Evolutionary conservation across 2,113 vertebrate species (phyloP).

Genomic region (Cervus canadensis): DNA sequence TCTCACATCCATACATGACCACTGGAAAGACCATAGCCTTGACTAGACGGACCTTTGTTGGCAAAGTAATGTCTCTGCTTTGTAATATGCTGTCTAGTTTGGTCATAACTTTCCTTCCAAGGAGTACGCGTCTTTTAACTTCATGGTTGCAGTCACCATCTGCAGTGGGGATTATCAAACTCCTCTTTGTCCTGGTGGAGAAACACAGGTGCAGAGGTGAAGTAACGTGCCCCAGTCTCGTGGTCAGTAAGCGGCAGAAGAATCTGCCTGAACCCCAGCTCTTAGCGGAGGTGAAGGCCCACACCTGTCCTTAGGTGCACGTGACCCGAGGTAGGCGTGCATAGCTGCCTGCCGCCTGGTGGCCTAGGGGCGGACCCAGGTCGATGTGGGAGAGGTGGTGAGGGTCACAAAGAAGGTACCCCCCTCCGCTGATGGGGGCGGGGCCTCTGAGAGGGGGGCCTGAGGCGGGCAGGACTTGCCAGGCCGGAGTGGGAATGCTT

Average conservation of each 20-base stretch:
- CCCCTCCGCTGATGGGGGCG: rapidly evolving
- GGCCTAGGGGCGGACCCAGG: background rate
- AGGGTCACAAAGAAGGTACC: background rate
- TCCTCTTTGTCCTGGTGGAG: background rate
- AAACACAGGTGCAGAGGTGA: background rate
- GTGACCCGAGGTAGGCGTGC: background rate
- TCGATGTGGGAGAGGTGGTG: background rate
- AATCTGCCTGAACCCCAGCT: background rate
- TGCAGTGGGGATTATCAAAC: background rate
- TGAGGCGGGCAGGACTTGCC: too few relatives aligned
- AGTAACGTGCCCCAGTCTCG: rapidly evolving
- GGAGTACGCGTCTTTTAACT: too few relatives aligned
- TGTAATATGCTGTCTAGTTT: too few relatives aligned
- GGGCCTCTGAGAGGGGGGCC: background rate
- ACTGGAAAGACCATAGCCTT: too few relatives aligned
- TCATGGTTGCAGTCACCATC: too few relatives aligned
- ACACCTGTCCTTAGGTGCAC: background rate
- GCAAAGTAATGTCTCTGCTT: too few relatives aligned
- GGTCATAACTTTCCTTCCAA: too few relatives aligned
- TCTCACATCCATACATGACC: too few relatives aligned
- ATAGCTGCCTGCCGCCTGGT: background rate
- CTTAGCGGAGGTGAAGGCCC: background rate
- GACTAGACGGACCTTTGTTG: too few relatives aligned
- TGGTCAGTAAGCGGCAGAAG: background rate
- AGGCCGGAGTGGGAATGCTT: background rate